Base-by-base conservation (phyloP, 2,797 vertebrate genomes). In the Centropyge bicolor region DNA sequence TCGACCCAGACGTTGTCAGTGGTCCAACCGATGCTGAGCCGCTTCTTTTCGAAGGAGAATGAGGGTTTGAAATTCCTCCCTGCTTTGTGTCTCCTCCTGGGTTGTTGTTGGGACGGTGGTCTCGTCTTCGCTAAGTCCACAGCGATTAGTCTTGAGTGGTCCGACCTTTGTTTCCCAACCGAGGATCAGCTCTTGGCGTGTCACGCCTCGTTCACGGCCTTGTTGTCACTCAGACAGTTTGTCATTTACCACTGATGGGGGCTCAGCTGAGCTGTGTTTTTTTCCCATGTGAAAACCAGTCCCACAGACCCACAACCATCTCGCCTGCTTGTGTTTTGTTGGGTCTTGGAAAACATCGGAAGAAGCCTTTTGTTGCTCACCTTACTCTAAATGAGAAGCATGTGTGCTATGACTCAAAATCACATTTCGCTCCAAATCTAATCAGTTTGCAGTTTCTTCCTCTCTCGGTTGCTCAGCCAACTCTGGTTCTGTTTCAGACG, bases 351-450 rank as follows among this genome's bases (percentile, higher is more conserved):
- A 81, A 78, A 59, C 76, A 77, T 63, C 64, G 80, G 70, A 56
- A 78, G 79, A 80, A 61, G 62, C 70, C 52, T 74, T 72, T 82
- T 82, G 81, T 78, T 78, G 45, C 64, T 85, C 82, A 86, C 85
- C 81, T 64, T 61, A 40, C 41, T 76, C 82, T 75, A 89, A 93
- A 93, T 92, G 85, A 89, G 87, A 93, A 92, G 88, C 93, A 91
- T 91, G 92, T 93, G 92, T 87, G 73, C 84, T 51, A 59, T 88
- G 90, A 91, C 86, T 89, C 82, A 61, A 89, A 93, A 92, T 91
- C 88, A 79, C 88, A 93, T 92, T 91, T 91, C 64, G 38, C 69
- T 82, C 79, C 40, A 91, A 92, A 93, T 94, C 87, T 55, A 94
- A 93, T 93, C 88, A 89, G 81, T 86, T 84, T 59, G 78, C 73